phyloP scores from a whole-genome alignment of 2,113 vertebrate genomes.

The Cyanistes caeruleus region DNA sequence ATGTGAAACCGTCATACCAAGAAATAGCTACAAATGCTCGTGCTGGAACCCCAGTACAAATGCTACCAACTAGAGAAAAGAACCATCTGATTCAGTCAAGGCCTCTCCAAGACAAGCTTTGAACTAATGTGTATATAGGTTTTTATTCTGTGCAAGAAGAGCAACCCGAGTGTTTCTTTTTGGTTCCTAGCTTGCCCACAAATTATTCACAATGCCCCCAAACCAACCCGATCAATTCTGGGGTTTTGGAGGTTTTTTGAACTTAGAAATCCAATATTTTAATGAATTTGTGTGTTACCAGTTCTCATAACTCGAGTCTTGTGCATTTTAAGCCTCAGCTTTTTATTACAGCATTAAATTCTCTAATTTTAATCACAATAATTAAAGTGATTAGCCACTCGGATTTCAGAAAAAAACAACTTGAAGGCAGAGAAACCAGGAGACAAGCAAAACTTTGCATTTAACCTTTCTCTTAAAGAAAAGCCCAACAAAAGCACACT shows the following conservation, averaged over 20 bases:
- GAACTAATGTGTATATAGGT: neutral
- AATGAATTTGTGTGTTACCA: neutral
- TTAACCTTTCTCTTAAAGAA: neutral
- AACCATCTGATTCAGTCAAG: neutral
- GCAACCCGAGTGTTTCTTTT: neutral
- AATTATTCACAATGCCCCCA: neutral
- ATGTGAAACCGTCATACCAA: neutral
- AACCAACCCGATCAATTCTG: neutral
- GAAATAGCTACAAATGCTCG: neutral
- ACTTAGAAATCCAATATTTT: neutral
- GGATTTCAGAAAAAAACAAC: neutral
- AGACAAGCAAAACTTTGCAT: neutral
- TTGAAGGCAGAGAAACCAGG: neutral
- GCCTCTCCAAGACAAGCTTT: rapidly evolving
- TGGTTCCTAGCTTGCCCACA: neutral
- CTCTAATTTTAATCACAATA: neutral
- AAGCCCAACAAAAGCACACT: neutral
- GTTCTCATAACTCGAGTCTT: neutral
- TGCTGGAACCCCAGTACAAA: neutral
- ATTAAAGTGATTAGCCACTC: neutral
- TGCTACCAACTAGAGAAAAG: neutral
- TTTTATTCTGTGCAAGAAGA: neutral
- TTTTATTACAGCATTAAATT: neutral
- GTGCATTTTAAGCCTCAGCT: neutral
- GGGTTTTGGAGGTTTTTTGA: neutral